Evolutionary conservation across 2,797 vertebrate genomes (phyloP).

Genomic region (Poecile montanus): DNA sequence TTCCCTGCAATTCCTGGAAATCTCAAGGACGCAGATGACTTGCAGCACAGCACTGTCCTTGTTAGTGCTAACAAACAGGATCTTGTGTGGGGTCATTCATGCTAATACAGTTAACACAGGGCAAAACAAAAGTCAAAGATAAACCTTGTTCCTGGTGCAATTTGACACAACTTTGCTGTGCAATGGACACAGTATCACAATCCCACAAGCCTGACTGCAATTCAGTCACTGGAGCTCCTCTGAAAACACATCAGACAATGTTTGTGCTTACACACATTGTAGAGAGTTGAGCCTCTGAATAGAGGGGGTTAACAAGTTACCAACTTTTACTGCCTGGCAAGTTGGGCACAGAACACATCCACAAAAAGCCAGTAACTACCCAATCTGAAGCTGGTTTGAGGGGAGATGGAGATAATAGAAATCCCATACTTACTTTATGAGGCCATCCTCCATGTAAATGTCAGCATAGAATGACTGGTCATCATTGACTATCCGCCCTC

Average conservation of each 20-base stretch:
- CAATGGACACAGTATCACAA: neutral
- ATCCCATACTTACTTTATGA: conserved; percentile 88
- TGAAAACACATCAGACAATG: neutral
- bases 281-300: neutral
- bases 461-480: conserved; percentile 97
- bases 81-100: neutral
- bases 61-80: neutral
- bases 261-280: neutral
- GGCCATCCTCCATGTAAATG: conserved; percentile 97
- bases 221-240: neutral
- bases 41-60: neutral
- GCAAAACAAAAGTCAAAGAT: neutral
- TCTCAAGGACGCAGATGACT: neutral
- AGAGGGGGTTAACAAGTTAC: neutral
- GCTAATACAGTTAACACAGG: neutral
- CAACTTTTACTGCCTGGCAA: neutral
- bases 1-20: conserved; percentile 3
- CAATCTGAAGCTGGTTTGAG: neutral
- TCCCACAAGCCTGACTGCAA: neutral
- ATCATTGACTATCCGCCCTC: conserved; percentile 96
- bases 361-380: neutral
- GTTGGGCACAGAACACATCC: neutral
- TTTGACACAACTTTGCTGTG: neutral
- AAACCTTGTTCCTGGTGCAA: neutral
- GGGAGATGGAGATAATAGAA: neutral